Evolutionary conservation across 2,888 invertebrate genomes (phyloP).

Genomic region (Pristionchus mayeri): DNA sequence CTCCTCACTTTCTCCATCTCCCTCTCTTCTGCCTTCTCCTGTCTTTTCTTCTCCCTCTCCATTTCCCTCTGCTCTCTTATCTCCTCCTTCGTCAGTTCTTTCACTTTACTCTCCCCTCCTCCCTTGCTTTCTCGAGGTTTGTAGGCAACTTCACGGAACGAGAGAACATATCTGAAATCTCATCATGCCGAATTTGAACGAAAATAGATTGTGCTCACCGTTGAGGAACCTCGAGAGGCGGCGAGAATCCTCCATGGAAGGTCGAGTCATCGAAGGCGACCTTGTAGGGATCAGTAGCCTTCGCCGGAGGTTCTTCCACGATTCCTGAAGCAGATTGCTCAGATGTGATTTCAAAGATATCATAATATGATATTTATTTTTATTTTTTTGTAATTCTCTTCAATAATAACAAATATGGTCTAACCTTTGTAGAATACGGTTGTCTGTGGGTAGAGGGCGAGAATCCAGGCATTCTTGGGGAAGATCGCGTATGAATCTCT

Average conservation of each 20-base stretch:
- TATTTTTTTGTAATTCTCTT: not conserved
- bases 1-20: not conserved
- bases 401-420: not conserved
- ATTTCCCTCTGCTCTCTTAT: not conserved
- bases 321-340: conserved; percentile 5
- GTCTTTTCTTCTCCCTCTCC: conserved; percentile 27
- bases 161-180: conserved; percentile 36
- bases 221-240: conserved; percentile 93
- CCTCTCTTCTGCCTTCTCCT: conserved; percentile 12
- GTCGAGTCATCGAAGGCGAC: conserved; percentile 92
- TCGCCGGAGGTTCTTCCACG: conserved; percentile 79
- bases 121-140: conserved; percentile 24
- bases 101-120: not conserved
- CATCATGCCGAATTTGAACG: not conserved
- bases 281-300: conserved; percentile 90
- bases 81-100: conserved; percentile 13
- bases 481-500: conserved; percentile 77
- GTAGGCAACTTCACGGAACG: conserved; percentile 31
- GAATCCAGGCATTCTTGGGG: conserved; percentile 63
- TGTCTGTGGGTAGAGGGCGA: conserved; percentile 88
- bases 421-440: conserved; percentile 95
- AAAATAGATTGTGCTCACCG: conserved; percentile 81
- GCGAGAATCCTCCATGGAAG: conserved; percentile 92
- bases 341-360: not conserved
- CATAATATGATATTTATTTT: not conserved